These are phyloP conservation scores for Cinara cedri DNA, from an alignment of 2,888 invertebrate species.

Conservation along the genomic window DNA sequence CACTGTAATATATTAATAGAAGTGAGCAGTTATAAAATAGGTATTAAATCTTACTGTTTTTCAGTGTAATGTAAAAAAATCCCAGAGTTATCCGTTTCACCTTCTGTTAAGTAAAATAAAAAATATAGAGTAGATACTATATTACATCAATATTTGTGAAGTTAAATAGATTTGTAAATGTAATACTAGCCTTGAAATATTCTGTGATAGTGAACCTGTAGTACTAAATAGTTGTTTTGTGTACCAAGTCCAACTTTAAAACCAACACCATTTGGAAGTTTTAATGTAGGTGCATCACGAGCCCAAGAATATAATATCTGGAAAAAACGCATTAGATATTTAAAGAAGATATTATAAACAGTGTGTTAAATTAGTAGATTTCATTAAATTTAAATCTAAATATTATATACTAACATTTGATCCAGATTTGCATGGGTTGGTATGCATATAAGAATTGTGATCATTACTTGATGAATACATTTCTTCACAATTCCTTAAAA, in stretches of 20 bases:
- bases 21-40: neutral
- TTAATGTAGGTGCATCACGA: constrained; percentile 81
- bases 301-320: constrained; percentile 96
- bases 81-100: constrained; percentile 83
- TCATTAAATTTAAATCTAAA: constrained; percentile 57
- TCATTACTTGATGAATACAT: constrained; percentile 71
- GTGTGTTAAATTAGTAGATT: too few species aligned
- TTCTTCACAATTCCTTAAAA: constrained; percentile 87
- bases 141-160: too few species aligned
- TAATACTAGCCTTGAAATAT: constrained; percentile 68
- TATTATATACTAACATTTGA: constrained; percentile 68
- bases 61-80: constrained; percentile 80
- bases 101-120: constrained; percentile 67
- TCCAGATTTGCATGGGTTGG: constrained; percentile 74
- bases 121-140: too few species aligned
- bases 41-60: constrained; percentile 69
- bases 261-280: constrained; percentile 85
- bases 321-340: constrained; percentile 56
- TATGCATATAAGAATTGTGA: constrained; percentile 65
- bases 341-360: too few species aligned
- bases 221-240: constrained; percentile 83
- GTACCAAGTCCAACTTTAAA: constrained; percentile 88
- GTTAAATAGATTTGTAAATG: neutral
- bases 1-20: neutral
- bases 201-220: constrained; percentile 89